These are phyloP conservation scores for Leuciscus waleckii DNA, from an alignment of 2,797 vertebrate species.

Conservation along the genomic window DNA sequence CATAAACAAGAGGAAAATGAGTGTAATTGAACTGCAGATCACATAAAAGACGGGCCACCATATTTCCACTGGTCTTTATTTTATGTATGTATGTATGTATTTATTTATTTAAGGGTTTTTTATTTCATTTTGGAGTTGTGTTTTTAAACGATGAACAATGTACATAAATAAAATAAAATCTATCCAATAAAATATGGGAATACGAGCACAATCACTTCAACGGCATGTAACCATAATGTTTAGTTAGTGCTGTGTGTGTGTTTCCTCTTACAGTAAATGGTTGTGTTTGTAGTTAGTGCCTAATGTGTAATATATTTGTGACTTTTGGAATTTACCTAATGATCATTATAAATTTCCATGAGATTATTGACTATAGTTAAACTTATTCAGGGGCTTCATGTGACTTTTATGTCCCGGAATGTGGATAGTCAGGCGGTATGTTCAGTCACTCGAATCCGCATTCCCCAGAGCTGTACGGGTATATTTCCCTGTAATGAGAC, in stretches of 20 bases:
- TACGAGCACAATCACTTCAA: neutral
- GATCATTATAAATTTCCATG: neutral
- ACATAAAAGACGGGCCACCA: no score
- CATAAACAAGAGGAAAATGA: neutral
- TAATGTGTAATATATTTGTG: neutral
- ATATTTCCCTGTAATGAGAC: constrained; percentile 23
- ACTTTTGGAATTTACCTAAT: neutral
- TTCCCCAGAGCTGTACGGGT: neutral
- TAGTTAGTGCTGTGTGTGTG: neutral
- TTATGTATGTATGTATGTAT: neutral
- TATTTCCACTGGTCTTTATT: neutral
- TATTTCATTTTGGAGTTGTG: neutral
- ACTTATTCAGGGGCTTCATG: neutral
- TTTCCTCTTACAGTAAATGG: neutral
- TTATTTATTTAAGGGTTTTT: neutral
- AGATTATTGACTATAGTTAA: neutral
- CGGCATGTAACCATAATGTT: neutral
- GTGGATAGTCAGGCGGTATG: constrained; percentile 5
- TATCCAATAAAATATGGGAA: neutral
- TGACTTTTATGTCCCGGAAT: neutral
- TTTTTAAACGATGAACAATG: neutral
- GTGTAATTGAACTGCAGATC: neutral
- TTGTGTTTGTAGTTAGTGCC: neutral
- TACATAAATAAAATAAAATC: neutral
- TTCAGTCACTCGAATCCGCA: constrained; percentile 16